Evolutionary conservation across 2,797 vertebrate species (phyloP).

Genomic region (Gymnodraco acuticeps): DNA sequence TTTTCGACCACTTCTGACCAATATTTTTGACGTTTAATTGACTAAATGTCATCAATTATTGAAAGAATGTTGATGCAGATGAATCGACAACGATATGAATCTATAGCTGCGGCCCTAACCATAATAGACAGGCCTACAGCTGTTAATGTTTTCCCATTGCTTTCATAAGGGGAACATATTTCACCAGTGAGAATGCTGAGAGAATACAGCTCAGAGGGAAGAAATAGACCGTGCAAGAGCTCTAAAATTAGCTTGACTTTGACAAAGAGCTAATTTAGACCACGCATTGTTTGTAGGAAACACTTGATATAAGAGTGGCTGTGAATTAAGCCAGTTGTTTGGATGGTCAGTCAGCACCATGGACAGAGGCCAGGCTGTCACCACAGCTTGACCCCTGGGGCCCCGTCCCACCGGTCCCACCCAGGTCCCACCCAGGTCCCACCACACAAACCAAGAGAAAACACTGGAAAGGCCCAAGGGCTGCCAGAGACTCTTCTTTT

Average conservation of each 20-base stretch:
- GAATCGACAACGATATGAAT: too few species aligned
- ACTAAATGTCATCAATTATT: too few species aligned
- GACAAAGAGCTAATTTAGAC: slow-evolving; percentile 13
- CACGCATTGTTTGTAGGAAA: slow-evolving; percentile 5
- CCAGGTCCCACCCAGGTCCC: too few species aligned
- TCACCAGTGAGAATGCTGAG: background rate
- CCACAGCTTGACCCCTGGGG: slow-evolving; percentile 65
- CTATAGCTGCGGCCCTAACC: too few species aligned
- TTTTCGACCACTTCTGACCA: too few species aligned
- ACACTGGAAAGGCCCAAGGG: slow-evolving; percentile 65
- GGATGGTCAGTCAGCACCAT: slow-evolving; percentile 80
- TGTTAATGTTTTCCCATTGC: background rate
- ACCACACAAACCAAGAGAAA: slow-evolving; percentile 62
- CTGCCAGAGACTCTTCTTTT: slow-evolving; percentile 48
- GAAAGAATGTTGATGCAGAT: too few species aligned
- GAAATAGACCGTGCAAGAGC: slow-evolving; percentile 22
- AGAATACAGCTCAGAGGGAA: slow-evolving; percentile 9
- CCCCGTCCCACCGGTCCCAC: slow-evolving; percentile 21
- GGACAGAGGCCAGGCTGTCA: slow-evolving; percentile 71
- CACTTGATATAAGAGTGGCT: slow-evolving; percentile 20
- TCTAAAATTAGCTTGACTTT: slow-evolving; percentile 38
- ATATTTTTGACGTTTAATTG: too few species aligned
- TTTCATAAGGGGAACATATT: background rate
- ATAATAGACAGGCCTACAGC: background rate
- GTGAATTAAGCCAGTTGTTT: slow-evolving; percentile 33